These are phyloP conservation scores for Anabacerthia variegaticeps DNA, from an alignment of 2,797 vertebrate genomes.

Conservation along the genomic window DNA sequence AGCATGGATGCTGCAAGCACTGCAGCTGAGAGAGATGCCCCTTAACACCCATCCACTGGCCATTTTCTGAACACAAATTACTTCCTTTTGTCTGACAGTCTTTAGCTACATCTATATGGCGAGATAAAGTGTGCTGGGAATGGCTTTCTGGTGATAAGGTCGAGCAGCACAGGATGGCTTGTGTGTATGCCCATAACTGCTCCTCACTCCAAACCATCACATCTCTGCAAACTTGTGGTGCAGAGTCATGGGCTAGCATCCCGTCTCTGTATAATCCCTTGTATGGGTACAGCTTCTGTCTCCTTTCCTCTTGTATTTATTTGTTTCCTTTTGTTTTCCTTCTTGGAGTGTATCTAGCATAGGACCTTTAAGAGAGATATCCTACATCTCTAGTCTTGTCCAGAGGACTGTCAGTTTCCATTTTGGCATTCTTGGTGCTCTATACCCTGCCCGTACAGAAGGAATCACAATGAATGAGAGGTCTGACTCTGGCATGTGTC, in stretches of 20 bases:
- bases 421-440: neutral
- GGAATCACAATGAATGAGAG: neutral
- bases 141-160: neutral
- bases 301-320: neutral
- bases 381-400: neutral
- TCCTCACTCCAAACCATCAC: rapidly evolving
- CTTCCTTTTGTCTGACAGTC: neutral
- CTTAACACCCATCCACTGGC: rapidly evolving
- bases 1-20: neutral
- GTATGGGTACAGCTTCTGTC: neutral
- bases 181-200: rapidly evolving
- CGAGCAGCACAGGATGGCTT: neutral
- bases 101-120: neutral
- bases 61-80: neutral
- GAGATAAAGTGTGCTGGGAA: neutral
- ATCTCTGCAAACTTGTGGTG: neutral
- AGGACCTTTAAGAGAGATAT: neutral
- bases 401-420: rapidly evolving
- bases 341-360: neutral
- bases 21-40: neutral
- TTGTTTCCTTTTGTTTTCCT: neutral
- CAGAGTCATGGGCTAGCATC: neutral
- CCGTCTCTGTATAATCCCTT: too few species aligned
- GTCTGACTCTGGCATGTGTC: neutral
- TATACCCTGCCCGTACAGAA: neutral